Evolutionary conservation across 2,888 invertebrate species (phyloP), one percentile per base, ranked within the genome.

Genomic region (Chaitophorus viminalis): DNA sequence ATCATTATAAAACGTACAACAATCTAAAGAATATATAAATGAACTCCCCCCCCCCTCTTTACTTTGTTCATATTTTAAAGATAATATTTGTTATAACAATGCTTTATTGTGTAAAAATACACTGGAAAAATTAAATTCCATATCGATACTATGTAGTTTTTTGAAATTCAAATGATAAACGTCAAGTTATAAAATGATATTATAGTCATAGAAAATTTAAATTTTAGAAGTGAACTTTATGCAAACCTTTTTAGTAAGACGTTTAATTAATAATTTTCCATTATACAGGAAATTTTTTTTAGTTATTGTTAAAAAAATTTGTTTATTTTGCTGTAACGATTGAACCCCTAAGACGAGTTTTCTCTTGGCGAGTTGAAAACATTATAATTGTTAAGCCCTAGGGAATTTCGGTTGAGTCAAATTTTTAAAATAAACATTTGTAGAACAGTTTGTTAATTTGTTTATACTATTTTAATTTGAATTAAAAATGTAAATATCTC

Each of bases 391-490:
- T 46, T 9, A 46, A 46, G 68, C 68, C 81, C 29, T 21, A 21
- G 81, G 68, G 81, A 68, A 5, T 81, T 81, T 81, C 21, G 68
- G 29, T 81, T 68, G 68, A 68, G 46, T 81, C 39, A 81, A 81
- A 29, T 68, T 68, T 81, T 81, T 21, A 68, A 31, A 29, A 21
- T 68, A 81, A 81, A 68, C 68, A 65, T 68, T 81, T 81, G 68
- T 68, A 68, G 39, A 68, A 39, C 68, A 81, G 68, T 68, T 81
- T n/a, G 65, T 21, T 68, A 68, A 81, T 81, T 81, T 68, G 39
- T 65, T 46, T 39, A 39, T 68, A 46, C 29, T 31, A 46, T 81
- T 68, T 68, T 81, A 68, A 81, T 68, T 54, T 54, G 54, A 54
- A 54, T 54, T 54, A 54, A 17, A 54, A 54, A 68, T 81, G 68